Percentiles rank a stretch among this genome's conserved stretches.
Evolutionary conservation across 1,140 invertebrate genomes (phyloP).

Genomic region (Lethocerus indicus): DNA sequence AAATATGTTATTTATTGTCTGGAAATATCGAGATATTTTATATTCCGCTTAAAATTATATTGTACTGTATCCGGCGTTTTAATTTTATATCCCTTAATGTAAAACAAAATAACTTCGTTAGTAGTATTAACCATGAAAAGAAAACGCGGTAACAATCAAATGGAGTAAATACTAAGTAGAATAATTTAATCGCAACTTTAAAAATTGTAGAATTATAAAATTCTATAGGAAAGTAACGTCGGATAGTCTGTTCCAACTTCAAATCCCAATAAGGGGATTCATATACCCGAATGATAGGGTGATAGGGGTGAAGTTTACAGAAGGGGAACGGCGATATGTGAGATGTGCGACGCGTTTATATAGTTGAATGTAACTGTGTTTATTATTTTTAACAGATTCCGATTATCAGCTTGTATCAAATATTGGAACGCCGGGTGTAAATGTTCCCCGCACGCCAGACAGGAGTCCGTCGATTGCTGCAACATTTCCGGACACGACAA

Average conservation of each 20-base stretch:
- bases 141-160: too few relatives aligned
- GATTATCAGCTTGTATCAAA: slow-evolving; percentile 34
- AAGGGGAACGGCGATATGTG: not conserved
- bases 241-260: slow-evolving; percentile 14
- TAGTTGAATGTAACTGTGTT: not conserved
- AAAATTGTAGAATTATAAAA: not conserved
- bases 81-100: too few relatives aligned
- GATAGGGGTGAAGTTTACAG: too few relatives aligned
- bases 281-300: too few relatives aligned
- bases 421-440: slow-evolving; percentile 3
- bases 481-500: slow-evolving; percentile 10
- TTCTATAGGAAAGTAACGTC: not conserved
- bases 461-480: slow-evolving; percentile 10
- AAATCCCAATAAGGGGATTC: not conserved
- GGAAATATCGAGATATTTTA: too few relatives aligned
- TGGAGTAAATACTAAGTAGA: too few relatives aligned
- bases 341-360: not conserved
- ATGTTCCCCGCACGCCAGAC: slow-evolving; percentile 18
- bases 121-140: too few relatives aligned
- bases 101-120: too few relatives aligned
- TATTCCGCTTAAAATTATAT: too few relatives aligned
- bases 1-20: too few relatives aligned
- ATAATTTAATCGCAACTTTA: too few relatives aligned
- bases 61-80: too few relatives aligned
- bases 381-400: slow-evolving; percentile 31